Evolutionary conservation across 2,888 invertebrate species (phyloP), one percentile per base, ranked within the genome.

Genomic region (Linnaemya vulpina): DNA sequence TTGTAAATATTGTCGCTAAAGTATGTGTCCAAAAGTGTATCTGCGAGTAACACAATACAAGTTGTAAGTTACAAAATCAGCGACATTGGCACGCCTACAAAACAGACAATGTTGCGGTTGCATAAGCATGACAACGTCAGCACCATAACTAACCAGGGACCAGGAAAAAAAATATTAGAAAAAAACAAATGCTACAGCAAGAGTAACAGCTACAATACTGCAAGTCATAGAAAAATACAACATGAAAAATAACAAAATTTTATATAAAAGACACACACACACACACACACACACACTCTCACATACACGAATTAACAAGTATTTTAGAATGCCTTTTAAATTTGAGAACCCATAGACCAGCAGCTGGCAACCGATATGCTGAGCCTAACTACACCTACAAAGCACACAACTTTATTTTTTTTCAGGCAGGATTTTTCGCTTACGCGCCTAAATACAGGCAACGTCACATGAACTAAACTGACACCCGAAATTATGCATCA

Each of bases 51-150:
- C 77, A 76, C 76, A 75, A 65, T 80, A 79, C 82, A 80, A 86
- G 74, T 83, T 86, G 87, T 88, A 89, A 89, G 82, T 89, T 89
- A 89, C 89, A 89, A 89, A 90, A 90, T 90, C 90, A 90, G 90
- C 90, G 90, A 89, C 90, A 90, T 90, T 90, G 90, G 90, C 90
- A 89, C 90, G 90, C 90, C 90, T 90, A 90, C 90, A 90, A 83
- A 83, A 90, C 89, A 90, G 90, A 90, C 90, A 89, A 89, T 90
- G 90, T 90, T 90, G 90, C 79, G 90, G 90, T 90, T 75, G 43
- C 70, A 82, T 90, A 89, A 89, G 87, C 82, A 89, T 89, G 90
- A 80, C 89, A 88, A 87, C 88, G 88, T 89, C 89, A 89, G 88
- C 87, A 87, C 84, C 87, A 89, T 88, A 88, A 89, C 89, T 81